Evolutionary conservation across 1,140 invertebrate species (phyloP), one percentile per base, ranked within the genome.

Genomic region (Scaptomyza pallida): DNA sequence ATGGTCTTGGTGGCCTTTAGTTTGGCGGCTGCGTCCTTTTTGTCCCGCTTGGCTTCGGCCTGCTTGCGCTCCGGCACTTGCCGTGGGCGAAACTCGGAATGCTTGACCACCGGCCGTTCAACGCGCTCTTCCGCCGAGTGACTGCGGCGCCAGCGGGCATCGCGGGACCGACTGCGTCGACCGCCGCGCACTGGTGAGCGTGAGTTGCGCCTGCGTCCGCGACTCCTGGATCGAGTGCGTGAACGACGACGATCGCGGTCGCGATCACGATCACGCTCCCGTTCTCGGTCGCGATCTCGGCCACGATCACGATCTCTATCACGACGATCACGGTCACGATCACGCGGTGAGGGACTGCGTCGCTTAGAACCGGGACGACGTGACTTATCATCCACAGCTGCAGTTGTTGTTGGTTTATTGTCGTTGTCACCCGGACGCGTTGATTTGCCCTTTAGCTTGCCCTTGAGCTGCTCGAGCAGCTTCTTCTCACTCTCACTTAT

Each of bases 381-480:
- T 1, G 47, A 41, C 15, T 89, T 88, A 0, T 89, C 75, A 9
- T 89, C 83, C 0, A 5, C 16, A 5, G 50, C 37, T 33, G 61
- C 21, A 1, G 16, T 50, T 9, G 67, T 21, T 9, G 13, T 44
- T 45, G n/a, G n/a, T n/a, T 81, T 80, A 23, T 13, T 45, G 4
- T 82, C 75, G 1, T 82, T 71, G 1, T 90, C 75, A 2, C 43
- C 17, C 13, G 65, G 63, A 0, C 72, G 33, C 13, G 44, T 19
- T 48, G 44, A 19, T 50, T 91, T 79, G 35, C 78, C 86, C 56
- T 92, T 92, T 12, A 93, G 83, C 63, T 91, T 86, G 15, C 92
- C 93, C 69, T 94, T 95, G 6, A 95, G 90, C 43, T 92, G 92
- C 50, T 94, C 93, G 0, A 95, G 79, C 21, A 95, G 78, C 51